Evolutionary conservation across 2,888 invertebrate species (phyloP).

Genomic region (Caenorhabditis becei): DNA sequence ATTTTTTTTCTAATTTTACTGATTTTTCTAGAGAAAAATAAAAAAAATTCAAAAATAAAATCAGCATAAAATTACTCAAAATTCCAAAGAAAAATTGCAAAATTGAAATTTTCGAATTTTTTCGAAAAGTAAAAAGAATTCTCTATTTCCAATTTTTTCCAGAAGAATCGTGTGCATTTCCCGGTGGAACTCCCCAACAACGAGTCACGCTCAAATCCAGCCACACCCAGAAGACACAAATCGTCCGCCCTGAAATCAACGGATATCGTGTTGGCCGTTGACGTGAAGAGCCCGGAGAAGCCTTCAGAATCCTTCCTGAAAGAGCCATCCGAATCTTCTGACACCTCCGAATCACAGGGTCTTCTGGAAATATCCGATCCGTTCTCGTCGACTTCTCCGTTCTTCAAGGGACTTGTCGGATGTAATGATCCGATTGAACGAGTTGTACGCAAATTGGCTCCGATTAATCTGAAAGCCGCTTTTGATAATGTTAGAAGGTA

Average conservation of each 20-base stretch:
- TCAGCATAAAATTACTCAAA: too few species aligned
- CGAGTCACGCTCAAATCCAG: too few species aligned
- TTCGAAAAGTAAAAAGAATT: too few species aligned
- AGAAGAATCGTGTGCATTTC: conserved; percentile 58
- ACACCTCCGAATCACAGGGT: background rate
- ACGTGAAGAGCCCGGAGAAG: conserved; percentile 13
- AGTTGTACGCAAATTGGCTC: conserved; percentile 13
- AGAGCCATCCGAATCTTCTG: background rate
- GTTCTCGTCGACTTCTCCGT: conserved; percentile 3
- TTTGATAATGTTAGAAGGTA: conserved; percentile 7
- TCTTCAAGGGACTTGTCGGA: conserved; percentile 17
- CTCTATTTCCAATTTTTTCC: too few species aligned
- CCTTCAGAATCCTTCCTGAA: background rate
- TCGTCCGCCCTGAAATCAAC: too few species aligned
- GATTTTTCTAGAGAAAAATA: too few species aligned
- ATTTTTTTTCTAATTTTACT: too few species aligned
- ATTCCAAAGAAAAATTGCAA: too few species aligned
- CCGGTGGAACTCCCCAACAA: conserved; percentile 41
- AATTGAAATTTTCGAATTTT: too few species aligned
- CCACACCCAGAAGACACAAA: conserved; percentile 9
- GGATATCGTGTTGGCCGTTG: conserved; percentile 8
- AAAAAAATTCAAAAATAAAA: too few species aligned
- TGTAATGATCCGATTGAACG: conserved; percentile 32
- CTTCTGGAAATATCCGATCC: conserved; percentile 8
- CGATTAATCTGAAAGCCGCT: conserved; percentile 16